phyloP scores from a whole-genome alignment of 2,113 vertebrate species.

The Shinisaurus crocodilurus region DNA sequence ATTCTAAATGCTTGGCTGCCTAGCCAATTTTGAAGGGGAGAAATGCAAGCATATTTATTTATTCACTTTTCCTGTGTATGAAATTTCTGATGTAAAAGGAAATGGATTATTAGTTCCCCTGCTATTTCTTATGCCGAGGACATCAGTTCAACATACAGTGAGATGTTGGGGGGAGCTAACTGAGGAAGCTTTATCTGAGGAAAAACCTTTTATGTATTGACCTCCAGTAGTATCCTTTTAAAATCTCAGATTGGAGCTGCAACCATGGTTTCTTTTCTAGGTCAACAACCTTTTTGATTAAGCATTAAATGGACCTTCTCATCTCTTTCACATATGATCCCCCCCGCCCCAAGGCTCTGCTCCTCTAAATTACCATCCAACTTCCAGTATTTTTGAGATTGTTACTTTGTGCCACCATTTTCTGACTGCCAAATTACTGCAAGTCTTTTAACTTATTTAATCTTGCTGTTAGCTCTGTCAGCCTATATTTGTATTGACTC shows the following conservation, averaged over 20 bases:
- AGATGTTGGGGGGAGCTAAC: neutral
- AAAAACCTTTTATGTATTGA: slow-evolving; percentile 28
- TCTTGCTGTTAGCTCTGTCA: slow-evolving; percentile 49
- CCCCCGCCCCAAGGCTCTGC: slow-evolving; percentile 21
- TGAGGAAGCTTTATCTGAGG: neutral
- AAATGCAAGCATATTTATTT: neutral
- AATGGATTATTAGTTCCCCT: neutral
- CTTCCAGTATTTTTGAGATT: slow-evolving; percentile 46
- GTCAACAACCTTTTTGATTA: slow-evolving; percentile 56
- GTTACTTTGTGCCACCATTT: slow-evolving; percentile 57
- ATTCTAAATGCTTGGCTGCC: neutral
- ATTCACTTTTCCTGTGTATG: neutral
- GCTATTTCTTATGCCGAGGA: neutral
- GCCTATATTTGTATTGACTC: slow-evolving; percentile 42
- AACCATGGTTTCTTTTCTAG: slow-evolving; percentile 33
- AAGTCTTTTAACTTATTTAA: slow-evolving; percentile 58
- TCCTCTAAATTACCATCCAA: slow-evolving; percentile 59
- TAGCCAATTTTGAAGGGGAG: neutral
- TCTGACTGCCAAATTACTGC: slow-evolving; percentile 47
- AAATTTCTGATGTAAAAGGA: slow-evolving; percentile 4
- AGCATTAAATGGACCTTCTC: slow-evolving; percentile 52
- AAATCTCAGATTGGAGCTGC: slow-evolving; percentile 45
- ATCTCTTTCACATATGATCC: slow-evolving; percentile 51
- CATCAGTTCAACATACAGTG: neutral
- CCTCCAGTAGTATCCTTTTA: slow-evolving; percentile 40